Conservation (phyloP, 2,797 vertebrate genomes). For the Pseudomugil gertrudae region DNA sequence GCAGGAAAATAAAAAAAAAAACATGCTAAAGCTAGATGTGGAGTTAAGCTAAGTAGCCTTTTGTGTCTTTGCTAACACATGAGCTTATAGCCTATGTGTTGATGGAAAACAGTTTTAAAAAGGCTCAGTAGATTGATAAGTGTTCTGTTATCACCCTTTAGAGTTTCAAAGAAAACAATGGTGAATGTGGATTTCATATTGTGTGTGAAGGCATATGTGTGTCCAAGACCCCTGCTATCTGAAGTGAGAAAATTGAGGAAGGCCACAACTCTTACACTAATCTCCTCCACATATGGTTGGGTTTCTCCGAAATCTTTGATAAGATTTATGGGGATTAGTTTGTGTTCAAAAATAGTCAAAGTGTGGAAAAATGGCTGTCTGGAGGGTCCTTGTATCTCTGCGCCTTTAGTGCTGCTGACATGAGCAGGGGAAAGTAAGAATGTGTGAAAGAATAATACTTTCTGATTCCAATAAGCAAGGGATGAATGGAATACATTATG, state of each 20-base stretch:
- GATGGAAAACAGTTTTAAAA: background rate
- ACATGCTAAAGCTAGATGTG: background rate
- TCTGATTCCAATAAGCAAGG: slow-evolving; percentile 11
- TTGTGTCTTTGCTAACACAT: background rate
- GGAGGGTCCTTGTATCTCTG: slow-evolving; percentile 69
- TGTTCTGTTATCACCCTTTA: slow-evolving; percentile 50
- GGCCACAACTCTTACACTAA: slow-evolving; percentile 64
- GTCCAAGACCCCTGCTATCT: slow-evolving; percentile 59
- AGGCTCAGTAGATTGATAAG: slow-evolving; percentile 41
- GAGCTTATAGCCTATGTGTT: background rate
- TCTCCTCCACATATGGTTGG: slow-evolving; percentile 73
- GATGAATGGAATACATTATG: slow-evolving; percentile 9
- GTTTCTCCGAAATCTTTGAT: slow-evolving; percentile 74
- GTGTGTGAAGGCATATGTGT: slow-evolving; percentile 24
- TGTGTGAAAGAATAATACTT: slow-evolving; percentile 9
- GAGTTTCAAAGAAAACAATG: slow-evolving; percentile 60
- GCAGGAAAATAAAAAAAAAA: too few species aligned
- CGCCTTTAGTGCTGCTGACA: slow-evolving; percentile 64
- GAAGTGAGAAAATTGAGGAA: slow-evolving; percentile 60
- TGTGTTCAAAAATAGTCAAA: slow-evolving; percentile 64
- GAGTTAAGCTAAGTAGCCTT: background rate
- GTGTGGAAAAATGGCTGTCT: slow-evolving; percentile 66
- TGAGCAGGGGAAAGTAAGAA: slow-evolving; percentile 31
- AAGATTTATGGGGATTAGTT: slow-evolving; percentile 79
- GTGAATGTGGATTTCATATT: slow-evolving; percentile 48